Percentiles rank a stretch among this genome's conserved stretches.
Evolutionary conservation across 2,113 vertebrate species (phyloP).

Genomic region (Xyrauchen texanus): DNA sequence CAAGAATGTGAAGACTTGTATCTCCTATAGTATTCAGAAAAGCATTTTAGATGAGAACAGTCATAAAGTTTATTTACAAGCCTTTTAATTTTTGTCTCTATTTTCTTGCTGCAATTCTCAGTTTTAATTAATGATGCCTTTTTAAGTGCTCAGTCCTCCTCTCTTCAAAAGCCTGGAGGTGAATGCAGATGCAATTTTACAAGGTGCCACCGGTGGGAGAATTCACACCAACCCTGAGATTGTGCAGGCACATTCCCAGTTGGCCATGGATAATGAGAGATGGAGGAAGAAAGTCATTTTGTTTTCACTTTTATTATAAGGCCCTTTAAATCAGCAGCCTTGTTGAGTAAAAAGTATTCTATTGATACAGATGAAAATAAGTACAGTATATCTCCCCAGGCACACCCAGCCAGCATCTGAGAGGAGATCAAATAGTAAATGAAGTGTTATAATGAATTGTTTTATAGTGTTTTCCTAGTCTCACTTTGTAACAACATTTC

Average conservation of each 20-base stretch:
- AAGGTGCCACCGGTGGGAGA: conserved; percentile 46
- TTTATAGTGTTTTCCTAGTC: background rate
- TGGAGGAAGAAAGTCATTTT: background rate
- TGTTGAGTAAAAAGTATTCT: conserved; percentile 14
- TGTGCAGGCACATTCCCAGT: conserved; percentile 41
- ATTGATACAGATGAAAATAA: conserved; percentile 16
- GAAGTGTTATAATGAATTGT: background rate
- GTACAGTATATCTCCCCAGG: background rate
- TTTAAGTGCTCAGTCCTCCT: conserved; percentile 40
- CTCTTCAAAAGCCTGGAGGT: conserved; percentile 48
- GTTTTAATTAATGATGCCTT: conserved; percentile 23
- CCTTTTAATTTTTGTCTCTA: background rate
- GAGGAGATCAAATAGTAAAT: background rate
- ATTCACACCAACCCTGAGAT: conserved; percentile 53
- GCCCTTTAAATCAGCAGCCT: background rate
- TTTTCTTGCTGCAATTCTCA: conserved; percentile 1
- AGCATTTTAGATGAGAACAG: background rate
- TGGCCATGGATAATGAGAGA: conserved; percentile 36
- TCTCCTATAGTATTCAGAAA: background rate
- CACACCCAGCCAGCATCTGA: conserved; percentile 15
- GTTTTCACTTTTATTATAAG: background rate
- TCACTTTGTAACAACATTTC: background rate
- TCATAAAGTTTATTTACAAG: background rate
- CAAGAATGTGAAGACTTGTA: too few relatives aligned
- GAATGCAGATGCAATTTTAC: conserved; percentile 56